Evolutionary conservation across 2,888 invertebrate genomes (phyloP).

Genomic region (Melanargia galathea): DNA sequence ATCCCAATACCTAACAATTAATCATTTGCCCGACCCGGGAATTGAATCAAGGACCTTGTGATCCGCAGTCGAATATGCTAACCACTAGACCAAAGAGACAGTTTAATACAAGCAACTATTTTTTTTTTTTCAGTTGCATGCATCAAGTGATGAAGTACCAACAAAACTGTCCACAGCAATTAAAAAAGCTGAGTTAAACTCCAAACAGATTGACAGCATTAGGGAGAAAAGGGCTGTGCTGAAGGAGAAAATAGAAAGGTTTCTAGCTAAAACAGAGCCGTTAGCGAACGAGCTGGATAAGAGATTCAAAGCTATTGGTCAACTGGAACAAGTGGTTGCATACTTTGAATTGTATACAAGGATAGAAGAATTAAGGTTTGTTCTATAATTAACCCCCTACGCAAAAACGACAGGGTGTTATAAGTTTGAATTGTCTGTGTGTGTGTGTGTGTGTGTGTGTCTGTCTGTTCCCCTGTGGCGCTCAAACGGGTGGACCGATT

Average conservation of each 20-base stretch:
- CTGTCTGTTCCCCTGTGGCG: too few species aligned
- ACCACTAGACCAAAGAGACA: too few species aligned
- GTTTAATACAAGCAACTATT: not conserved
- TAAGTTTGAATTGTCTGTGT: too few species aligned
- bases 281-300: conserved; percentile 72
- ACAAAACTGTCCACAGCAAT: conserved; percentile 84
- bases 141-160: conserved; percentile 84
- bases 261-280: conserved; percentile 66
- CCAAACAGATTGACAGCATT: conserved; percentile 73
- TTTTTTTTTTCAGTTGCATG: conserved; percentile 78
- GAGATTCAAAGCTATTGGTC: conserved; percentile 71
- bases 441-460: too few species aligned
- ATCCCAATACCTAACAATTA: too few species aligned
- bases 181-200: conserved; percentile 83
- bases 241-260: conserved; percentile 62
- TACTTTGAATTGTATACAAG: conserved; percentile 87
- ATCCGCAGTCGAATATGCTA: too few species aligned
- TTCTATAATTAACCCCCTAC: conserved; percentile 7
- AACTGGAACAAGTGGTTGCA: conserved; percentile 82
- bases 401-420: too few species aligned
- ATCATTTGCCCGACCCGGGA: too few species aligned
- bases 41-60: too few species aligned
- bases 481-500: too few species aligned
- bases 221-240: conserved; percentile 73
- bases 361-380: conserved; percentile 87